Evolutionary conservation across 30 jellyfish, hydroid and myxozoan genomes (phyloP).

Genomic region (Hydra vulgaris): DNA sequence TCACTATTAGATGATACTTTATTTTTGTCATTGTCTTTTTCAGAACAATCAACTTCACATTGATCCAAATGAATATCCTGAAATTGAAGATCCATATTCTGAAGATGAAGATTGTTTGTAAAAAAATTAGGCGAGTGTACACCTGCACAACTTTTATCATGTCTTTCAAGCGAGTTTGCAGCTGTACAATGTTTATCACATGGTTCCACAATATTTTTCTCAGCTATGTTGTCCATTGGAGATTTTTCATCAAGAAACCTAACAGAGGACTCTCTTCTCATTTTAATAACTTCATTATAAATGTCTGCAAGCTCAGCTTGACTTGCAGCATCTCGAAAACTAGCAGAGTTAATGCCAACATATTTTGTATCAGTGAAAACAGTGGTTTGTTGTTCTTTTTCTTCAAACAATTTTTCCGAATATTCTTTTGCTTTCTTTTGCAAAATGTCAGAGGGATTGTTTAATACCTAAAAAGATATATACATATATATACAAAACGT

Average conservation of each 20-base stretch:
- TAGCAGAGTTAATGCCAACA: neutral
- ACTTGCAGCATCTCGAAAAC: neutral
- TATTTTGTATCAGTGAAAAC: neutral
- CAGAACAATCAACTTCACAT: neutral
- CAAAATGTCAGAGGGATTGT: neutral
- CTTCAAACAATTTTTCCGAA: neutral
- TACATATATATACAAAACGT: too few species aligned
- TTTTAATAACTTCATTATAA: neutral
- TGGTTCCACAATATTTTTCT: too few species aligned
- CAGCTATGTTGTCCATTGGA: neutral
- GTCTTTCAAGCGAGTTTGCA: neutral
- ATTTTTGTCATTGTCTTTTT: neutral
- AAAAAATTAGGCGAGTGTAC: neutral
- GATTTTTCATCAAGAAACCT: neutral
- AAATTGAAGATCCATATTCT: too few species aligned
- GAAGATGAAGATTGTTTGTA: neutral
- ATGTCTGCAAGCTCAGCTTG: neutral
- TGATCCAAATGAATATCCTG: too few species aligned
- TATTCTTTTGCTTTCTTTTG: neutral
- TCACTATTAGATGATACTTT: neutral
- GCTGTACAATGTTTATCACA: too few species aligned
- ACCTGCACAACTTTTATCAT: neutral
- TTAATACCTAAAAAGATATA: neutral
- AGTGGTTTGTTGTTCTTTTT: neutral
- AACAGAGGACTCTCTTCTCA: neutral